phyloP scores from a whole-genome alignment of 2,797 vertebrate genomes.

The Bradypodion ventrale region DNA sequence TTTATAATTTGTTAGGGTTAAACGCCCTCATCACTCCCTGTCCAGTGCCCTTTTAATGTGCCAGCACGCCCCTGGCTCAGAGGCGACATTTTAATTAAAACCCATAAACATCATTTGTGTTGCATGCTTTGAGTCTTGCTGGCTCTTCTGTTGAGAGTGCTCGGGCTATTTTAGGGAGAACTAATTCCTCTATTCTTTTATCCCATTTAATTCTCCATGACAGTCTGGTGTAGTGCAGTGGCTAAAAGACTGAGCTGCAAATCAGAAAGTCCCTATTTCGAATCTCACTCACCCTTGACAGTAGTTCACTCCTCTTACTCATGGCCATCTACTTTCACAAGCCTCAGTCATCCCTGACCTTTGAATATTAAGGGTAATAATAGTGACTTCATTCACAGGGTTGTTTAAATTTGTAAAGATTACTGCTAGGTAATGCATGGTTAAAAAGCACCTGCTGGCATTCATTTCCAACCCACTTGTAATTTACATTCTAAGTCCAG shows the following conservation, averaged over 20 bases:
- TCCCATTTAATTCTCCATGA: neutral
- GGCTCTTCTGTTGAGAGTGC: constrained; percentile 1
- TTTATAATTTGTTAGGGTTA: too few species aligned
- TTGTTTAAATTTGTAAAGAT: neutral
- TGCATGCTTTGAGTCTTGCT: constrained; percentile 8
- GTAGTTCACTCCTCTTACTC: too few species aligned
- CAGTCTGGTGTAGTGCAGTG: neutral
- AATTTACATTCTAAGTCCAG: neutral
- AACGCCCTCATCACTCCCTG: too few species aligned
- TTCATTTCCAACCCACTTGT: constrained; percentile 26
- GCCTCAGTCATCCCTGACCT: neutral
- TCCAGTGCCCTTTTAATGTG: too few species aligned
- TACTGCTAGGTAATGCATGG: neutral
- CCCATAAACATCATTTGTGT: neutral
- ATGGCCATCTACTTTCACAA: neutral
- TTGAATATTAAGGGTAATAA: neutral
- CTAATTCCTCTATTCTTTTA: neutral
- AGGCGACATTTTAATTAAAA: neutral
- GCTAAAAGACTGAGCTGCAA: neutral
- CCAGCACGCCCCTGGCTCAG: too few species aligned
- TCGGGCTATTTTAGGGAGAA: neutral
- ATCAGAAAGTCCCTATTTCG: neutral
- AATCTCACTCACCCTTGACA: neutral
- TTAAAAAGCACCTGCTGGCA: neutral
- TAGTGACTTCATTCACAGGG: too few species aligned